Percentiles rank a stretch among this genome's conserved stretches.
Conservation (phyloP, 2,797 vertebrate species). For the Molossus molossus region DNA sequence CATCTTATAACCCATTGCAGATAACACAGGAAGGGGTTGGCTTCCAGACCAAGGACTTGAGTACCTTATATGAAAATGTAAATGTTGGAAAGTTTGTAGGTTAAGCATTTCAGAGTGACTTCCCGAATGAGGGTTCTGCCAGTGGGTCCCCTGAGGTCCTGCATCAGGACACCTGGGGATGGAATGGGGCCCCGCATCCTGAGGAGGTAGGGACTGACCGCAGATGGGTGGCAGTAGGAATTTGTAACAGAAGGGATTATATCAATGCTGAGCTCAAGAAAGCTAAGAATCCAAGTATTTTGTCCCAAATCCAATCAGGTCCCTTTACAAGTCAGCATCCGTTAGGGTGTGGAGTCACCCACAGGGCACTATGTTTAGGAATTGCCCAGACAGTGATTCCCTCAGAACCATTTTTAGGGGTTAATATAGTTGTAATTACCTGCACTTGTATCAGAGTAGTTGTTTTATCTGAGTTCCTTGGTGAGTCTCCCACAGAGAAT, state of each 20-base stretch:
- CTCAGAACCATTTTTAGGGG: not conserved
- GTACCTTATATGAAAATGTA: not conserved
- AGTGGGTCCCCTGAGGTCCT: fast-evolving
- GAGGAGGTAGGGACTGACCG: not conserved
- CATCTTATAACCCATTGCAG: not conserved
- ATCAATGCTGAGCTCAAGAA: not conserved
- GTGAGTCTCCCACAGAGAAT: not conserved
- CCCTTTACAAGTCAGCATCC: not conserved
- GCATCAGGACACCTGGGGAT: fast-evolving
- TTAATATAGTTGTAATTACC: constrained; percentile 14
- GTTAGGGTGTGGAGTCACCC: not conserved
- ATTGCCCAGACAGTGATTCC: not conserved
- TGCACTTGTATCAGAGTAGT: not conserved
- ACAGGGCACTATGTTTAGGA: not conserved
- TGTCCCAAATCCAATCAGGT: not conserved
- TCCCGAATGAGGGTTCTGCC: not conserved
- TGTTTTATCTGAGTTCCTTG: not conserved
- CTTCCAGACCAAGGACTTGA: not conserved
- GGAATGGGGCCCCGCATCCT: not conserved
- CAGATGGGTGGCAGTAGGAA: not conserved
- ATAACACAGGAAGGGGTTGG: not conserved
- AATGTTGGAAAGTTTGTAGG: not conserved
- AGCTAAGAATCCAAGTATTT: not conserved
- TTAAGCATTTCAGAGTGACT: not conserved
- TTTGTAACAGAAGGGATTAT: not conserved